Conservation (phyloP, 1,140 invertebrate genomes). For the Eriosoma lanigerum region DNA sequence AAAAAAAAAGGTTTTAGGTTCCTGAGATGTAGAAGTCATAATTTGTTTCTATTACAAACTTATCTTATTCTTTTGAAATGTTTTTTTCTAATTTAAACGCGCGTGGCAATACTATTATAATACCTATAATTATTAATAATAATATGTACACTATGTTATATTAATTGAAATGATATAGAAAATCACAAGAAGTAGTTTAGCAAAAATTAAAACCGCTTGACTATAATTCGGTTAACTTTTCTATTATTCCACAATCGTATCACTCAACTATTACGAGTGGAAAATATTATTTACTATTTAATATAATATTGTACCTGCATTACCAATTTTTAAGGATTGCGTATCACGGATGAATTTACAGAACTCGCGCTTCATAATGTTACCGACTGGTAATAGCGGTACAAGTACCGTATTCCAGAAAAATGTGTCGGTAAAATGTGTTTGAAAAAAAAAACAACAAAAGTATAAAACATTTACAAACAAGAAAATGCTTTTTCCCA, state of each 20-base stretch:
- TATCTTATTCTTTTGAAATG: no score
- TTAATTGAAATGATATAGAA: no score
- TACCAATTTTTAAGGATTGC: neutral
- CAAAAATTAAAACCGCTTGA: no score
- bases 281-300: no score
- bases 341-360: neutral
- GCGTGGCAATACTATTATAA: no score
- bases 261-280: neutral
- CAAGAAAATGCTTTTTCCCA: constrained; percentile 37
- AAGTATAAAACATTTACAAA: constrained; percentile 3
- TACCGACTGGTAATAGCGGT: neutral
- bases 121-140: no score
- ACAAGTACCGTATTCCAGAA: neutral
- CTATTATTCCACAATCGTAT: neutral
- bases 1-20: no score
- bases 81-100: no score
- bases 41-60: no score
- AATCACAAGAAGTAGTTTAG: no score
- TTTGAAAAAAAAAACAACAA: neutral
- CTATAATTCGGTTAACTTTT: neutral
- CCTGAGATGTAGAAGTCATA: neutral
- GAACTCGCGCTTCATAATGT: no score
- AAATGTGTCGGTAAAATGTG: constrained; percentile 10
- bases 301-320: neutral
- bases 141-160: no score